Conservation (phyloP, 2,113 vertebrate genomes). For the Epinephelus cyanopodus region DNA sequence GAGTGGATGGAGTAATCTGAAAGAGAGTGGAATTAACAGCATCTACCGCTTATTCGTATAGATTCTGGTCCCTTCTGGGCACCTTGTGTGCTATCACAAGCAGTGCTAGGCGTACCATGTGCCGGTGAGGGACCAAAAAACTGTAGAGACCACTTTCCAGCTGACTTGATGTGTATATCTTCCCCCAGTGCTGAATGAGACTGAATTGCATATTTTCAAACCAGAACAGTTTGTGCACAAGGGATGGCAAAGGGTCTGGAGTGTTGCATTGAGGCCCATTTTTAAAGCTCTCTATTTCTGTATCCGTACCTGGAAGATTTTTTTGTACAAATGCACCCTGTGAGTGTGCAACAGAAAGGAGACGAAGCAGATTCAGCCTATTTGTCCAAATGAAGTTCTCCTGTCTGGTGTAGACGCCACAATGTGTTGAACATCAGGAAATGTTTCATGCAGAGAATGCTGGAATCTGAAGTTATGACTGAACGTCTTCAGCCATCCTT, state of each 20-base stretch:
- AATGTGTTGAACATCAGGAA: not conserved
- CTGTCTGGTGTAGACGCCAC: not conserved
- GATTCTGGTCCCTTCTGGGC: constrained; percentile 45
- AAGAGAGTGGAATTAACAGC: constrained; percentile 77
- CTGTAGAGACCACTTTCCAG: constrained; percentile 55
- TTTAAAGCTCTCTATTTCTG: constrained; percentile 29
- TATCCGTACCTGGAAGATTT: not conserved
- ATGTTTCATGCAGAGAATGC: constrained; percentile 17
- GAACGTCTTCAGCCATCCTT: not conserved
- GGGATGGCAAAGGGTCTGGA: not conserved
- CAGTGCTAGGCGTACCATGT: not conserved
- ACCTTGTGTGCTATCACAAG: constrained; percentile 24
- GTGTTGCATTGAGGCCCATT: constrained; percentile 4
- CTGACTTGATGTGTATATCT: constrained; percentile 58
- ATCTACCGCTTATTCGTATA: constrained; percentile 41
- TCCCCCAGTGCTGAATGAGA: constrained; percentile 41
- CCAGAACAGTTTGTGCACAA: constrained; percentile 8
- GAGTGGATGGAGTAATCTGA: constrained; percentile 75
- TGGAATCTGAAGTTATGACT: not conserved
- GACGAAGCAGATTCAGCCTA: not conserved
- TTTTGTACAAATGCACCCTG: not conserved
- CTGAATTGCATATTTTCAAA: constrained; percentile 42
- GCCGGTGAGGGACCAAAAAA: constrained; percentile 26
- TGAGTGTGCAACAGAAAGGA: constrained; percentile 16
- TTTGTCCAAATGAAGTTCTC: constrained; percentile 13